Percentiles rank a stretch among this genome's conserved stretches.
Evolutionary conservation across 2,888 invertebrate species (phyloP).

Genomic region (Apocheima hispidaria): DNA sequence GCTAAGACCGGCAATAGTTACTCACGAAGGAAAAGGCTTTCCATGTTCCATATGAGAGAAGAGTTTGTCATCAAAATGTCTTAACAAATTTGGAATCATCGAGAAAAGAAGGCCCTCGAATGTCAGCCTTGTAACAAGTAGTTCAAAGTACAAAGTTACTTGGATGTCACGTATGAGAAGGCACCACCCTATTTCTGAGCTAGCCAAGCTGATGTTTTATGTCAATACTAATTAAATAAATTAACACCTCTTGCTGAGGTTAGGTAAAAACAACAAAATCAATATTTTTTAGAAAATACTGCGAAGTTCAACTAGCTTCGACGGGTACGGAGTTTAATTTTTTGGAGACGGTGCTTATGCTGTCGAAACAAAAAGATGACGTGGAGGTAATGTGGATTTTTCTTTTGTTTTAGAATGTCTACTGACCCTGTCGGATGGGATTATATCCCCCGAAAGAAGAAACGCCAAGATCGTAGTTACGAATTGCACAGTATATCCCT

Average conservation of each 20-base stretch:
- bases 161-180: slow-evolving; percentile 51
- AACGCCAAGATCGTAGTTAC: slow-evolving; percentile 71
- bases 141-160: slow-evolving; percentile 51
- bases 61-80: slow-evolving; percentile 25
- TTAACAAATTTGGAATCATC: slow-evolving; percentile 54
- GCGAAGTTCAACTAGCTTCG: too few species aligned
- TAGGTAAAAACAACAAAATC: too few species aligned
- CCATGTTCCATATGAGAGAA: slow-evolving; percentile 36
- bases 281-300: too few species aligned
- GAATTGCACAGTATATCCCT: slow-evolving; percentile 78
- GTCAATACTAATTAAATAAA: background rate
- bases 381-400: slow-evolving; percentile 16
- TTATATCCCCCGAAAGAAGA: background rate
- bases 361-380: background rate
- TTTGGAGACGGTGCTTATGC: background rate
- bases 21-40: slow-evolving; percentile 36
- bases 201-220: background rate
- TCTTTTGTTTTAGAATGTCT: slow-evolving; percentile 11
- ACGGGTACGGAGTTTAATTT: background rate
- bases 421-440: slow-evolving; percentile 5
- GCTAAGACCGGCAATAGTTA: slow-evolving; percentile 31
- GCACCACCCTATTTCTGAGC: slow-evolving; percentile 31
- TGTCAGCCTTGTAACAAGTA: slow-evolving; percentile 48
- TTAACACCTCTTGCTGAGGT: background rate
- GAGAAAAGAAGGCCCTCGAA: slow-evolving; percentile 42